A percentile compares a stretch with the other conserved stretches of the same genome.
Evolutionary conservation across 2,113 vertebrate genomes (phyloP).

Genomic region (Brachionichthys hirsutus): DNA sequence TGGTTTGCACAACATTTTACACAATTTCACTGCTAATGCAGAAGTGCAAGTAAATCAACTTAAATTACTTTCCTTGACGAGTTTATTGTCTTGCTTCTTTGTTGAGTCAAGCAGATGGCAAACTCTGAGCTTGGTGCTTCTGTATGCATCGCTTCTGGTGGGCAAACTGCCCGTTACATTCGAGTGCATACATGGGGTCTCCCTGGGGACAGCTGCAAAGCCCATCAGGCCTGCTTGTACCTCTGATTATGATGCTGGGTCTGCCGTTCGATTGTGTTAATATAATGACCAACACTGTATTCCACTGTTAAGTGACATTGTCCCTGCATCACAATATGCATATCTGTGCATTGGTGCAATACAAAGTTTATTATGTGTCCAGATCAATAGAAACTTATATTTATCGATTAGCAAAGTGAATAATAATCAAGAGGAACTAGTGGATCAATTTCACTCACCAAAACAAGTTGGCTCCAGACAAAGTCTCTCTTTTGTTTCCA

Average conservation of each 20-base stretch:
- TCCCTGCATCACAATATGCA: constrained; percentile 87
- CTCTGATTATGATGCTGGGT: constrained; percentile 75
- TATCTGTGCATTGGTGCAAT: constrained; percentile 80
- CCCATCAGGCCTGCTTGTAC: constrained; percentile 68
- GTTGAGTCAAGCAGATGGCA: constrained; percentile 50
- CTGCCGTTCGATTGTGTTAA: constrained; percentile 84
- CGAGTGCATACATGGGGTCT: constrained; percentile 33
- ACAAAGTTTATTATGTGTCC: constrained; percentile 89
- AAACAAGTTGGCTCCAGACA: constrained; percentile 84
- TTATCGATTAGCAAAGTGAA: constrained; percentile 96
- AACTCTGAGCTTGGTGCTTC: constrained; percentile 48
- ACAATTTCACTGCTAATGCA: no score
- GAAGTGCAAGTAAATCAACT: no score
- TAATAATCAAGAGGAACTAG: constrained; percentile 89
- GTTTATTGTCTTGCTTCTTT: constrained; percentile 30
- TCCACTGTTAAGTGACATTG: constrained; percentile 90
- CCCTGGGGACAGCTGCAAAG: constrained; percentile 49
- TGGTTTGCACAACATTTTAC: no score
- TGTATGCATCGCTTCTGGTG: constrained; percentile 14
- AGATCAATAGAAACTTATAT: constrained; percentile 90
- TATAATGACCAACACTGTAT: constrained; percentile 90
- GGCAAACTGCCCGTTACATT: constrained; percentile 57
- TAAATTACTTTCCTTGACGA: constrained; percentile 17
- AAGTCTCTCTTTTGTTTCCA: constrained; percentile 72
- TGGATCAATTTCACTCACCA: constrained; percentile 92